Evolutionary conservation across 2,797 vertebrate genomes (phyloP).

Genomic region (Phataginus tetradactyla): DNA sequence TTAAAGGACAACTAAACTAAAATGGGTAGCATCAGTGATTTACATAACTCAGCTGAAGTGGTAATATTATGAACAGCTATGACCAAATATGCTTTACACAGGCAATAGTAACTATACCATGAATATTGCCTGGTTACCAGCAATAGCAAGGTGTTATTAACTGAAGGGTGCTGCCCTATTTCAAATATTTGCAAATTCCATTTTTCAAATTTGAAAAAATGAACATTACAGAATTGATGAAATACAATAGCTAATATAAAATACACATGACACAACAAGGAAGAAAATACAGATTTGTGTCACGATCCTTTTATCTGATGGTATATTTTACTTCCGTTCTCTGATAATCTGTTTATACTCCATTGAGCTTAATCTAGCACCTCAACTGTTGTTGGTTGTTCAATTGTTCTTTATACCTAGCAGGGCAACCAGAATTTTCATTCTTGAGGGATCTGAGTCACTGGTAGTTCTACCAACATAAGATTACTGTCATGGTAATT

Average conservation of each 20-base stretch:
- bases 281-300: not conserved
- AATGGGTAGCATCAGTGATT: not conserved
- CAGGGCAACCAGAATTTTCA: not conserved
- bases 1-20: not conserved
- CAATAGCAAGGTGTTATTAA: not conserved
- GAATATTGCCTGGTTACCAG: not conserved
- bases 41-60: not conserved
- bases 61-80: not conserved
- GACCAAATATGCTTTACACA: not conserved
- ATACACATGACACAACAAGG: too few relatives aligned
- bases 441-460: not conserved
- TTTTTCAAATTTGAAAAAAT: not conserved
- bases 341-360: not conserved
- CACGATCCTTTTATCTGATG: not conserved
- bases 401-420: not conserved
- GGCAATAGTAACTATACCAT: not conserved
- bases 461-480: not conserved
- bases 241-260: not conserved
- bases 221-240: not conserved
- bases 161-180: not conserved
- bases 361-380: not conserved
- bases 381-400: not conserved
- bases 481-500: not conserved
- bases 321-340: not conserved
- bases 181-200: not conserved